A percentile compares a stretch with the other conserved stretches of the same genome.
phyloP scores from a whole-genome alignment of 2,888 invertebrate species.

The Limenitis arthemis region DNA sequence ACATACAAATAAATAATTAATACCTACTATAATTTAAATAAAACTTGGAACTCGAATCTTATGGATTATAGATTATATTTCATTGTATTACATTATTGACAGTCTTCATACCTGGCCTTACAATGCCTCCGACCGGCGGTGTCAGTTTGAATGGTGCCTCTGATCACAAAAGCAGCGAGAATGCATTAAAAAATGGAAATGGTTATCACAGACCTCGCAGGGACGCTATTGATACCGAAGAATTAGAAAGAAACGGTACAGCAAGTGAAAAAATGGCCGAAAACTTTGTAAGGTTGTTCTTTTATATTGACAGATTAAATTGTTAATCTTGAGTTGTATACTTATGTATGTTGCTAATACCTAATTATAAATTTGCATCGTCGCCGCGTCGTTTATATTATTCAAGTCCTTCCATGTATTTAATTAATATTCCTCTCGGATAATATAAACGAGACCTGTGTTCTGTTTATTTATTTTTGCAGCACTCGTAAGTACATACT shows the following conservation, averaged over 20 bases:
- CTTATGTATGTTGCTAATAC: too few species aligned
- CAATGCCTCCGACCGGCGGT: slow-evolving; percentile 16
- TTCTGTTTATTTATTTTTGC: too few species aligned
- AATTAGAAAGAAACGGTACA: slow-evolving; percentile 21
- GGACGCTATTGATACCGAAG: slow-evolving; percentile 38
- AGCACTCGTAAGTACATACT: too few species aligned
- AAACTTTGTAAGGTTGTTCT: slow-evolving; percentile 43
- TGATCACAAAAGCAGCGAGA: slow-evolving; percentile 33
- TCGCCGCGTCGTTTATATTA: too few species aligned
- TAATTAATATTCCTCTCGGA: too few species aligned
- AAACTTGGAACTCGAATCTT: too few species aligned
- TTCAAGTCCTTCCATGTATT: too few species aligned
- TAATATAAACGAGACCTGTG: too few species aligned
- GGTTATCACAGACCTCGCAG: slow-evolving; percentile 41
- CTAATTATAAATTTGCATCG: too few species aligned
- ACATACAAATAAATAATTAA: too few species aligned
- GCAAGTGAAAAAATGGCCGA: slow-evolving; percentile 28
- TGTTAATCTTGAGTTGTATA: background rate
- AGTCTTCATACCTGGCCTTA: slow-evolving; percentile 13
- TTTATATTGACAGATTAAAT: background rate
- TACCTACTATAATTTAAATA: background rate
- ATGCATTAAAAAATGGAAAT: slow-evolving; percentile 25
- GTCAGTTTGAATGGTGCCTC: slow-evolving; percentile 9
- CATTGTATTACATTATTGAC: slow-evolving; percentile 17
- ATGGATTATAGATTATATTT: slow-evolving; percentile 1